A percentile compares a stretch with the other conserved stretches of the same genome.
These are phyloP conservation scores for Schizotus pectinicornis DNA, from an alignment of 2,888 invertebrate species.

Conservation along the genomic window DNA sequence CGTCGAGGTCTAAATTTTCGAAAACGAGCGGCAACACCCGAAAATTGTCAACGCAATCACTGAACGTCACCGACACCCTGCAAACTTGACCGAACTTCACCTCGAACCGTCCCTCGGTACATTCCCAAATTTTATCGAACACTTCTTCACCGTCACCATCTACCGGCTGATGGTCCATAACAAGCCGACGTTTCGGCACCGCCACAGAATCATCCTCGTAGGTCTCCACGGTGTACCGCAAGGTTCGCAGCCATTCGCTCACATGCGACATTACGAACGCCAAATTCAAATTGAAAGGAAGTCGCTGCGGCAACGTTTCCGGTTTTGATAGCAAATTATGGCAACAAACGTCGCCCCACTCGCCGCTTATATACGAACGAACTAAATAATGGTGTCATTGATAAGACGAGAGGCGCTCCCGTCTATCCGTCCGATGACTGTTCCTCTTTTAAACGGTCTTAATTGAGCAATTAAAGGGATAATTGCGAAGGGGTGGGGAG, in stretches of 20 bases:
- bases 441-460: no score
- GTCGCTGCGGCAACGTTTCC: no score
- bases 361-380: no score
- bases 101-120: constrained; percentile 22
- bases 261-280: constrained; percentile 26
- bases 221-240: constrained; percentile 48
- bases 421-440: no score
- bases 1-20: constrained; percentile 61
- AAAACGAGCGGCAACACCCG: constrained; percentile 34
- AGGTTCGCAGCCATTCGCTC: constrained; percentile 49
- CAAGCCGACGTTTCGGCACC: constrained; percentile 16
- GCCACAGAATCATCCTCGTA: constrained; percentile 45
- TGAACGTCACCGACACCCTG: constrained; percentile 44
- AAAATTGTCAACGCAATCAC: constrained; percentile 43
- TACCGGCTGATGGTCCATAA: constrained; percentile 27
- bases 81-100: constrained; percentile 45
- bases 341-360: no score
- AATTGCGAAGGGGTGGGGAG: no score
- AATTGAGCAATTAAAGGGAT: no score
- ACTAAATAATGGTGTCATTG: no score
- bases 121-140: constrained; percentile 46
- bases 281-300: no score
- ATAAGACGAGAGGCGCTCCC: no score
- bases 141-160: constrained; percentile 23
- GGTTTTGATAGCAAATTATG: no score